Evolutionary conservation across 1,140 invertebrate genomes (phyloP), one percentile per base, ranked within the genome.

Genomic region (Heliothis virescens): DNA sequence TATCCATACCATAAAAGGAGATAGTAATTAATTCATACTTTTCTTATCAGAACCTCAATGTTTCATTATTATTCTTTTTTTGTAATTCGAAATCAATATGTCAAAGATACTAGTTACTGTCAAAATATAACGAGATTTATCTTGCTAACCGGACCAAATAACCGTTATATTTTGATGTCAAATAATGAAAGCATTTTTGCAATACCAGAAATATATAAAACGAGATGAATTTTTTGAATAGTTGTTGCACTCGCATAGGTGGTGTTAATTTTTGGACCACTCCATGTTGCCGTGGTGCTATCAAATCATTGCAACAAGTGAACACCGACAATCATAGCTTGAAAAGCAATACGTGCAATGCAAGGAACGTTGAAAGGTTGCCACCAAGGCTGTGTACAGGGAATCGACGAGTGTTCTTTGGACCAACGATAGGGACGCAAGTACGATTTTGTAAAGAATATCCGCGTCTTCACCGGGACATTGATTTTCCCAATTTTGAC

Each of bases 401-500:
- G 47, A 86, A 59, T 21, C 65, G 79, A 53, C 34, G 79, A 10
- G 10, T 73, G 15, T 21, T 34, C 11, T 78, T 79, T 29, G 73
- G 74, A 48, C 71, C 81, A n/a, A 83, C 73, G 10, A 62, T 82
- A 50, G 90, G 89, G 87, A 92, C 84, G 5, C 91, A 92, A 83
- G 83, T 94, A 9, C 87, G 90, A 18, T 92, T 86, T 73, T 79
- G 83, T 62, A 88, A 90, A 52, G 81, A 86, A 5, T 84, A 76
- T 41, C 86, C 86, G 13, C 87, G 86, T 57, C 71, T 94, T 15
- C 93, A 94, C 59, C 87, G 92, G 7, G 93, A 94, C 60, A 78
- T 90, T 1, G 75, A 87, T 48, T 87, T 87, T 80, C 93, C 93
- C 0, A 91, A 87, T 72, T 93, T 92, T 71, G 90, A 94, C 69